A percentile compares a stretch with the other conserved stretches of the same genome.
Evolutionary conservation across 2,113 vertebrate species (phyloP).

Genomic region (Charina bottae): DNA sequence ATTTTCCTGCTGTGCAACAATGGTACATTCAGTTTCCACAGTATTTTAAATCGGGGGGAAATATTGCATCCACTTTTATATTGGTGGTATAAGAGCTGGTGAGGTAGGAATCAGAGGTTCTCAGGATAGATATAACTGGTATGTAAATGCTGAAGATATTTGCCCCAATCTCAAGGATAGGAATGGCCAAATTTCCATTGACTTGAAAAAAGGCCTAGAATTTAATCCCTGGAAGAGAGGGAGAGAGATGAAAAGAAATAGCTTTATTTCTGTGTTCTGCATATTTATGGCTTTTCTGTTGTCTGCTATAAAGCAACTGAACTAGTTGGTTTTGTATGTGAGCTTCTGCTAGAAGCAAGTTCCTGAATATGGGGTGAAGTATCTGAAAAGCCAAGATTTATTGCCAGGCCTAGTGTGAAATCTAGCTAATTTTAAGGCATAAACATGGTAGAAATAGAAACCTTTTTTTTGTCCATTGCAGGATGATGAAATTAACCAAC

Average conservation of each 20-base stretch:
- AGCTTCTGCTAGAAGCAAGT: not conserved
- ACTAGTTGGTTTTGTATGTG: not conserved
- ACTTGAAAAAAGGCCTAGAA: not conserved
- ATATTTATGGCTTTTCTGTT: not conserved
- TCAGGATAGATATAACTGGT: not conserved
- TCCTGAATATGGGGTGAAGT: not conserved
- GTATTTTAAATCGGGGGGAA: fast-evolving
- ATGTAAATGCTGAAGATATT: not conserved
- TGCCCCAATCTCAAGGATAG: not conserved
- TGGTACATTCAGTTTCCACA: fast-evolving
- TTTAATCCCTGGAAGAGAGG: not conserved
- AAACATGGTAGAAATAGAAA: slow-evolving; percentile 1
- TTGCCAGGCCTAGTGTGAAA: not conserved
- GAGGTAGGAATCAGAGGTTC: not conserved
- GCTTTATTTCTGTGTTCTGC: not conserved
- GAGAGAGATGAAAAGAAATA: not conserved
- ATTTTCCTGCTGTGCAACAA: not conserved
- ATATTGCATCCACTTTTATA: not conserved
- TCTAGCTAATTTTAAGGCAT: not conserved
- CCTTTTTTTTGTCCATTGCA: slow-evolving; percentile 59
- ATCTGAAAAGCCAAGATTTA: not conserved
- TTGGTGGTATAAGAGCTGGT: not conserved
- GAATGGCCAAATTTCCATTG: not conserved
- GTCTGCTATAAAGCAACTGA: not conserved
- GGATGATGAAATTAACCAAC: slow-evolving; percentile 98